Conservation (phyloP, 2,113 vertebrate species). For the Hippocampus barbouri region DNA sequence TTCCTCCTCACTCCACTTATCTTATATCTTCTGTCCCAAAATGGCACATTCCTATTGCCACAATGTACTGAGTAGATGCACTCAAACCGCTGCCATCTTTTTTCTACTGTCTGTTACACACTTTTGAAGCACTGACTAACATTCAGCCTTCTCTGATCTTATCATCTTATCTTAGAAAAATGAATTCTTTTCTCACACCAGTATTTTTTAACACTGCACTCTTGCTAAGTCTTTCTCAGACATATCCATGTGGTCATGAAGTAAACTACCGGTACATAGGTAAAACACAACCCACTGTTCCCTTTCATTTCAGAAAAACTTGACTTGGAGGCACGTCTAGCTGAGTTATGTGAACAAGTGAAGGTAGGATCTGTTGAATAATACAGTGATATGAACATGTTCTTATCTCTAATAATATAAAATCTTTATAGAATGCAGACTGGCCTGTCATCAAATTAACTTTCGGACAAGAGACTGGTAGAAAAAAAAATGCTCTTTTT, state of each 20-base stretch:
- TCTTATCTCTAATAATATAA: neutral
- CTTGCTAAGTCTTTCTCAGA: conserved; percentile 22
- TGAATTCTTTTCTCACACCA: conserved; percentile 12
- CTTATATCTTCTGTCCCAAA: conserved; percentile 24
- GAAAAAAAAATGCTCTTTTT: neutral
- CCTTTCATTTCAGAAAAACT: conserved; percentile 84
- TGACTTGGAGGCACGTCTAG: conserved; percentile 87
- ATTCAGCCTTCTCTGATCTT: conserved; percentile 15
- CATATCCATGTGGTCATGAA: conserved; percentile 23
- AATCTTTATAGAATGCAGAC: neutral
- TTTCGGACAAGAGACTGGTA: neutral
- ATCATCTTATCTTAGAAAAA: neutral
- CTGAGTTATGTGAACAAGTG: conserved; percentile 90
- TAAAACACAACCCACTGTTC: conserved; percentile 20
- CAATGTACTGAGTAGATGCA: conserved; percentile 16
- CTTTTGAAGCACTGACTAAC: conserved; percentile 23
- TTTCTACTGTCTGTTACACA: conserved; percentile 19
- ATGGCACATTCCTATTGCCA: conserved; percentile 12
- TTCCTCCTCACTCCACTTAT: conserved; percentile 45
- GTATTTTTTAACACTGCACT: conserved; percentile 23
- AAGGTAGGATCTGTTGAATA: conserved; percentile 75
- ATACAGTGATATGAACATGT: neutral
- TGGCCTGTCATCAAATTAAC: neutral
- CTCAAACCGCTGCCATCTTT: conserved; percentile 29
- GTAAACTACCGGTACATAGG: neutral